A percentile compares a stretch with the other conserved stretches of the same genome.
Evolutionary conservation across 2,113 vertebrate genomes (phyloP).

Genomic region (Brachyistius frenatus): DNA sequence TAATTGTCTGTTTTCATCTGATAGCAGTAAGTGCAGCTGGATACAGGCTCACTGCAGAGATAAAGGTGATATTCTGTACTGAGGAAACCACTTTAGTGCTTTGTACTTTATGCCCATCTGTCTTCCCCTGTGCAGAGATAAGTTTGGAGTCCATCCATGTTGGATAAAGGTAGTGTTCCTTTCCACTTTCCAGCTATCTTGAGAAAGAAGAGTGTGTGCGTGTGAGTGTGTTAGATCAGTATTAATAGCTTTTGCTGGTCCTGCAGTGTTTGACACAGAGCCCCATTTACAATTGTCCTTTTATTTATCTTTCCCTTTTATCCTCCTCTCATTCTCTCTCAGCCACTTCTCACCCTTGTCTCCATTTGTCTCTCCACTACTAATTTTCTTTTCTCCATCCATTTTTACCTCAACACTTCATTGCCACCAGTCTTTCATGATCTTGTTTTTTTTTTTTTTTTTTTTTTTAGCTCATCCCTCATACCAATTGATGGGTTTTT

Average conservation of each 20-base stretch:
- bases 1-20: constrained; percentile 9
- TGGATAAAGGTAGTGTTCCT: constrained; percentile 54
- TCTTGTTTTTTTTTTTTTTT: not conserved
- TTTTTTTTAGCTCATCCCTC: not conserved
- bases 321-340: not conserved
- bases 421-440: not conserved
- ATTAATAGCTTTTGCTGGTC: constrained; percentile 43
- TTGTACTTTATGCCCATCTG: constrained; percentile 51
- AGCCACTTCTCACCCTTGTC: not conserved
- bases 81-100: constrained; percentile 43
- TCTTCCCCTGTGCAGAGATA: constrained; percentile 38
- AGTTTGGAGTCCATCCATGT: constrained; percentile 53
- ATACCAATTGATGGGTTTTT: not conserved
- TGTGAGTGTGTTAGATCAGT: constrained; percentile 18
- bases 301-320: constrained; percentile 34
- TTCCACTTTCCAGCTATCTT: constrained; percentile 13
- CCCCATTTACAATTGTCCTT: constrained; percentile 41
- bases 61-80: constrained; percentile 36
- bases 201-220: constrained; percentile 12
- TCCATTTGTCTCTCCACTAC: constrained; percentile 3
- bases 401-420: not conserved
- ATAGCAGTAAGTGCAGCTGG: constrained; percentile 34
- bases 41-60: constrained; percentile 21
- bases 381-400: not conserved
- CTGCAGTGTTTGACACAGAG: too few relatives aligned